Base-by-base conservation (phyloP, 2,113 vertebrate genomes). In the Peromyscus maniculatus region DNA sequence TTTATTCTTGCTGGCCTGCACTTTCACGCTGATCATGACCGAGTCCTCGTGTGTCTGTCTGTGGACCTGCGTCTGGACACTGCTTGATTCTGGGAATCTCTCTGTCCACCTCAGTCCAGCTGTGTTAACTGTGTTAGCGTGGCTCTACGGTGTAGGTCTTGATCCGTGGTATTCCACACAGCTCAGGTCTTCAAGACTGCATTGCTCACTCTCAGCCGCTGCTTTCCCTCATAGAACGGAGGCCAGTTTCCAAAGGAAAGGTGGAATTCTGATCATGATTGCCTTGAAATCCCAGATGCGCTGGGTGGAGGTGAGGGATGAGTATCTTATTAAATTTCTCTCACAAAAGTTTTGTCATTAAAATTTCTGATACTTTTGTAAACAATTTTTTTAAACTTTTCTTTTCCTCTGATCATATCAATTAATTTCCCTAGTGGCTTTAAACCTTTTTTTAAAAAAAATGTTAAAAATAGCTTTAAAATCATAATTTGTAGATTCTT, bases 191-290 rank as follows among this genome's bases (percentile, higher is more conserved):
- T 93, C 12, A 55, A 71, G 43, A 57, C 3, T 49, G 21, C 74
- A 9, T 72, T 88, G 28, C 36, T 78, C 82, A 46, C 69, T 49
- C 62, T 67, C 3, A 17, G 80, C 36, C 59, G 11, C 87, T 78
- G 52, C 15, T 52, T 95, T 59, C 62, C 33, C 52, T 71, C 26
- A 16, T 83, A 92, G 43, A 49, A 80, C n/a, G 86, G 16, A 12
- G 72, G 66, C 91, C 55, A 87, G 66, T 92, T 77, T 95, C 75
- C 43, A 95, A 24, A 87, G 62, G 39, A 88, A 74, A 46, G 26
- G 15, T 64, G 66, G 87, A 80, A 55, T 64, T 94, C 77, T 64
- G 36, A 77, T 17, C 69, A 15, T 19, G 16, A 93, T n/a, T 62
- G 24, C 24, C 31, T 39, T 96, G 80, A 75, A 69, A 55, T 3